Percentiles rank a stretch among this genome's conserved stretches.
These are phyloP conservation scores for Pararge aegeria DNA, from an alignment of 1,140 invertebrate species.

Conservation along the genomic window DNA sequence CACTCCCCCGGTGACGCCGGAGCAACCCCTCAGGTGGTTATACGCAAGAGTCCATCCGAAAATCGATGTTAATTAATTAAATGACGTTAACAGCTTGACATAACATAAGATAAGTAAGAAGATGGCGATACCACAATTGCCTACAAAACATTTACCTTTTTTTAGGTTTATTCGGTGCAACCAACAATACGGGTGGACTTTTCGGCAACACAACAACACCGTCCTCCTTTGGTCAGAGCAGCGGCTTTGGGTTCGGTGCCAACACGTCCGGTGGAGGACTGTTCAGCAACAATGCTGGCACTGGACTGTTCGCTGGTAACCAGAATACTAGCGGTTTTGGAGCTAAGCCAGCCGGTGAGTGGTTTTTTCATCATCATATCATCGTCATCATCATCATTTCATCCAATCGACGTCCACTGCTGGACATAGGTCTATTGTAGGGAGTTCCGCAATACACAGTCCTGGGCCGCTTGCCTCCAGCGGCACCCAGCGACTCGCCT, in stretches of 20 bases:
- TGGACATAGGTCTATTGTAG: no score
- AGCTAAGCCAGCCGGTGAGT: constrained; percentile 78
- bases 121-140: no score
- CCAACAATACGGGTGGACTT: constrained; percentile 62
- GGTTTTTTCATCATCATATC: neutral
- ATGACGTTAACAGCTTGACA: no score
- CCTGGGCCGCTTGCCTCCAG: no score
- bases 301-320: constrained; percentile 51
- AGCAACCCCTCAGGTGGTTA: no score
- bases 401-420: no score
- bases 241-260: constrained; percentile 55
- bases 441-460: no score
- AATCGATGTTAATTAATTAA: no score
- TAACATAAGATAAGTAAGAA: no score
- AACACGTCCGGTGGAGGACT: constrained; percentile 53
- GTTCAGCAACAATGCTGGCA: constrained; percentile 58
- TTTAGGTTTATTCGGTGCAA: constrained; percentile 53
- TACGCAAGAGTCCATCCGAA: no score
- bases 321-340: constrained; percentile 80
- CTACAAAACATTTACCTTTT: neutral
- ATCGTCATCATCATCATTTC: neutral
- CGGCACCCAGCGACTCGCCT: no score
- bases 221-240: constrained; percentile 45
- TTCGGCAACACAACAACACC: constrained; percentile 63
- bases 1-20: no score